These are phyloP conservation scores for Pteromalus puparum DNA, from an alignment of 1,140 invertebrate genomes.

Conservation along the genomic window DNA sequence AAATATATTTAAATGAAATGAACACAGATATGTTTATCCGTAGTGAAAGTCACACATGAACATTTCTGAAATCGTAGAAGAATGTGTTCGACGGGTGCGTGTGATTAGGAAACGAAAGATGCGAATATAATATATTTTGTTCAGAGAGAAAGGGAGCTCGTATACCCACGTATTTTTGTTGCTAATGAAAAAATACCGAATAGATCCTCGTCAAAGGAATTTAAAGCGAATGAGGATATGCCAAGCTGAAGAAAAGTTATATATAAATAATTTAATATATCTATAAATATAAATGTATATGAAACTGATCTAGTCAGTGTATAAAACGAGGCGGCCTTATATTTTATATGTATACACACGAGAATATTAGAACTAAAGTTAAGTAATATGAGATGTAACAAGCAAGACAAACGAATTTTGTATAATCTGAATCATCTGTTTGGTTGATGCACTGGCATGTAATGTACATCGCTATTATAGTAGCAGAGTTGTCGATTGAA, in stretches of 20 bases:
- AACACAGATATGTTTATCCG: conserved; percentile 13
- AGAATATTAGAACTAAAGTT: conserved; percentile 44
- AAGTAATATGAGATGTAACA: conserved; percentile 39
- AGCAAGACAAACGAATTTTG: conserved; percentile 30
- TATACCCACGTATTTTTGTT: conserved; percentile 72
- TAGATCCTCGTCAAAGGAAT: conserved; percentile 51
- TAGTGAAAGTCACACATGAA: background rate
- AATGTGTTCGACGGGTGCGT: conserved; percentile 28
- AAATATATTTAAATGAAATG: conserved; percentile 10
- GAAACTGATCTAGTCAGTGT: conserved; percentile 76
- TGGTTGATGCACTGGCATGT: background rate
- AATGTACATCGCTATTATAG: conserved; percentile 25
- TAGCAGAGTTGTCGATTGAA: conserved; percentile 42
- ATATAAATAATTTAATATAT: conserved; percentile 53
- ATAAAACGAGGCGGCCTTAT: conserved; percentile 75
- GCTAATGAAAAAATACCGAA: conserved; percentile 55
- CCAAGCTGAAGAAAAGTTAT: conserved; percentile 58
- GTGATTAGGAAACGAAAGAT: conserved; percentile 4
- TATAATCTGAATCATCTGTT: conserved; percentile 29
- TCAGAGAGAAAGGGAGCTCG: conserved; percentile 60
- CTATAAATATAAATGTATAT: conserved; percentile 62
- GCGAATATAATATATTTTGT: conserved; percentile 66
- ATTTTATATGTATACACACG: conserved; percentile 68
- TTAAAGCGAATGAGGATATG: conserved; percentile 53
- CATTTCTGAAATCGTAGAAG: conserved; percentile 19